These are phyloP conservation scores for Brachyptera risi DNA, from an alignment of 2,888 invertebrate genomes.

Conservation along the genomic window DNA sequence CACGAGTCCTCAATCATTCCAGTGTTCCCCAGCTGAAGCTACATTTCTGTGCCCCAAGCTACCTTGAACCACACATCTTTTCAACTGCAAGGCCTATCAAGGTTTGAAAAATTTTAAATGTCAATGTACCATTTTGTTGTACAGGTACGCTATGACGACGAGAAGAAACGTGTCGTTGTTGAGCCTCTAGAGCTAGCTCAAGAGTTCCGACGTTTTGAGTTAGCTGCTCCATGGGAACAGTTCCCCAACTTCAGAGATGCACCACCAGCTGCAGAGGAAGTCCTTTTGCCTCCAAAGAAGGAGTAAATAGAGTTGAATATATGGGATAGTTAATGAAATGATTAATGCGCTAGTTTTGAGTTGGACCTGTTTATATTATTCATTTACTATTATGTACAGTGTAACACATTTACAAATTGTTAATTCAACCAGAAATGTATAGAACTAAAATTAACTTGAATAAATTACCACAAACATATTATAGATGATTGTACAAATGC, in stretches of 20 bases:
- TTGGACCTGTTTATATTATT: conserved; percentile 17
- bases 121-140: conserved; percentile 35
- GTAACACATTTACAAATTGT: background rate
- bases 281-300: conserved; percentile 42
- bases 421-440: background rate
- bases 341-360: background rate
- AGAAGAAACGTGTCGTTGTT: conserved; percentile 90
- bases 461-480: conserved; percentile 8
- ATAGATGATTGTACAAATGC: conserved; percentile 6
- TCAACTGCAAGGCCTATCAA: too few relatives aligned
- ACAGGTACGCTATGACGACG: conserved; percentile 93
- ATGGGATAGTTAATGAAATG: background rate
- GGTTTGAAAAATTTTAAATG: too few relatives aligned
- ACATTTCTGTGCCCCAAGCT: too few relatives aligned
- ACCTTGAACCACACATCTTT: too few relatives aligned
- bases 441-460: background rate
- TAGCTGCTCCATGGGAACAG: conserved; percentile 96
- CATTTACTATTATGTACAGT: background rate
- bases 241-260: conserved; percentile 84
- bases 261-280: conserved; percentile 61
- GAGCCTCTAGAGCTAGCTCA: conserved; percentile 97
- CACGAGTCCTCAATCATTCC: too few relatives aligned
- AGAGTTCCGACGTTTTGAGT: conserved; percentile 96
- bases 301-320: background rate
- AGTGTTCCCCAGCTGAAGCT: too few relatives aligned